phyloP scores from a whole-genome alignment of 2,888 invertebrate species.

The Cryptosula pallasiana region DNA sequence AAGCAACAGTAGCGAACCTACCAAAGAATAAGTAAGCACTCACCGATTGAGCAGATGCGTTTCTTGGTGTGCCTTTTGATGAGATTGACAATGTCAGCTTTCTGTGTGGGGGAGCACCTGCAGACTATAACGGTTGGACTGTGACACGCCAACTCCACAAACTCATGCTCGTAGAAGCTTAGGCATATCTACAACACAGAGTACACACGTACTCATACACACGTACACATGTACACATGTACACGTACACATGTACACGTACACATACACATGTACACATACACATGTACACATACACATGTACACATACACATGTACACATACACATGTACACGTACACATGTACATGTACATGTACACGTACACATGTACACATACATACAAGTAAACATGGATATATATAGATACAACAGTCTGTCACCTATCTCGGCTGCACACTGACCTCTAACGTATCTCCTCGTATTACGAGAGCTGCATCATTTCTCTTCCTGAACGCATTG shows the following conservation, averaged over 20 bases:
- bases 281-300: neutral
- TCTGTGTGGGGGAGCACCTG: constrained; percentile 69
- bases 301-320: neutral
- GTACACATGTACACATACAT: neutral
- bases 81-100: constrained; percentile 65
- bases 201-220: too few species aligned
- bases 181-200: constrained; percentile 58
- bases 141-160: constrained; percentile 67
- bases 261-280: neutral
- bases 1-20: too few species aligned
- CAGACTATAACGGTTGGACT: constrained; percentile 72
- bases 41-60: constrained; percentile 50
- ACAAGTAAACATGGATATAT: neutral
- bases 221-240: too few species aligned
- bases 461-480: constrained; percentile 64
- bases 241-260: neutral
- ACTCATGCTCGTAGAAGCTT: constrained; percentile 68
- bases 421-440: neutral
- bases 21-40: too few species aligned
- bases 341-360: neutral
- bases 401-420: neutral
- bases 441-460: constrained; percentile 66
- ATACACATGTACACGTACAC: neutral
- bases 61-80: constrained; percentile 63
- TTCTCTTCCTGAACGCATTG: constrained; percentile 60